Conservation (phyloP, 2,113 vertebrate genomes). For the Epinephelus fuscoguttatus region DNA sequence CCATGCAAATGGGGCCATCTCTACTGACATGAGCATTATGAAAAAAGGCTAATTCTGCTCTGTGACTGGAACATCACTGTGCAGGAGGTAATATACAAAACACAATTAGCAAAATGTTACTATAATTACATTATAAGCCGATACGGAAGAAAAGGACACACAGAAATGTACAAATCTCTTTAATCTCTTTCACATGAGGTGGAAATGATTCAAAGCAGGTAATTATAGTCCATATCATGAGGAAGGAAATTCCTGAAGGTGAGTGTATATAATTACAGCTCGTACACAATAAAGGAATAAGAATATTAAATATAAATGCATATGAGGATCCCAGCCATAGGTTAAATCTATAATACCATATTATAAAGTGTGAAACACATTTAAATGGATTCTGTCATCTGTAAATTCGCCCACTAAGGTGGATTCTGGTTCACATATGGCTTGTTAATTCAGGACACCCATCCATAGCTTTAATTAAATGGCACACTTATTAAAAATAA, state of each 20-base stretch:
- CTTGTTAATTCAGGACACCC: conserved; percentile 38
- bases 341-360: conserved; percentile 32
- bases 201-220: conserved; percentile 34
- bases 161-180: conserved; percentile 14
- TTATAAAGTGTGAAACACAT: conserved; percentile 5
- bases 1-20: conserved; percentile 18
- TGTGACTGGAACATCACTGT: neutral
- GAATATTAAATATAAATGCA: conserved; percentile 25
- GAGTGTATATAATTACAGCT: conserved; percentile 20
- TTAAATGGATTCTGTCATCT: conserved; percentile 12
- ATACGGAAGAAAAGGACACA: conserved; percentile 19
- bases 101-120: conserved; percentile 47
- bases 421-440: neutral
- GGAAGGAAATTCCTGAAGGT: conserved; percentile 30
- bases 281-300: conserved; percentile 10
- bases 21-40: conserved; percentile 15
- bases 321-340: neutral
- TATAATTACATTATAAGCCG: conserved; percentile 48
- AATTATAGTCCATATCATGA: conserved; percentile 45
- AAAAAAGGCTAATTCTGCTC: conserved; percentile 14
- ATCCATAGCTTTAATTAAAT: conserved; percentile 61
- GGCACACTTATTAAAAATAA: conserved; percentile 29
- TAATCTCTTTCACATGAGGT: conserved; percentile 44
- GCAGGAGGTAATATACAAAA: conserved; percentile 20
- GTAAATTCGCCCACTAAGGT: conserved; percentile 1